Evolutionary conservation across 2,888 invertebrate species (phyloP).

Genomic region (Eilema depressum): DNA sequence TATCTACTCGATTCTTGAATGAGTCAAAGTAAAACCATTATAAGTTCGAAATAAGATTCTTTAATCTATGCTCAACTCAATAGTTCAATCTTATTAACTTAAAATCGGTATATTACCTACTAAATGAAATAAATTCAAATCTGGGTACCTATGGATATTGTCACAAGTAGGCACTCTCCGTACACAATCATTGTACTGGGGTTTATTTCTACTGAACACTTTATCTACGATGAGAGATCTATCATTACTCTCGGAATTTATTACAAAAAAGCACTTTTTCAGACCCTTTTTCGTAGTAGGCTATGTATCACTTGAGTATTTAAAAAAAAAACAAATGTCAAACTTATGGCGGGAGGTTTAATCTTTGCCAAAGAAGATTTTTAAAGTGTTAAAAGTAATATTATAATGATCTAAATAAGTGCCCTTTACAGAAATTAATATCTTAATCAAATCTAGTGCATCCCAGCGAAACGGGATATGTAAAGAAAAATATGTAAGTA

Average conservation of each 20-base stretch:
- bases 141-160: slow-evolving; percentile 71
- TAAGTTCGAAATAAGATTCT: slow-evolving; percentile 30
- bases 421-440: slow-evolving; percentile 68
- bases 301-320: slow-evolving; percentile 36
- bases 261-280: slow-evolving; percentile 76
- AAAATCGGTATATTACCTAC: slow-evolving; percentile 33
- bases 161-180: slow-evolving; percentile 83
- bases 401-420: slow-evolving; percentile 76
- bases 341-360: slow-evolving; percentile 16
- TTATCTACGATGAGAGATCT: slow-evolving; percentile 65
- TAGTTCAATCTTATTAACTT: slow-evolving; percentile 47
- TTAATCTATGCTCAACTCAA: slow-evolving; percentile 35
- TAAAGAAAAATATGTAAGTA: slow-evolving; percentile 49
- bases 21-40: neutral
- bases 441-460: slow-evolving; percentile 79
- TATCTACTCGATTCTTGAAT: neutral
- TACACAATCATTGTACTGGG: slow-evolving; percentile 74
- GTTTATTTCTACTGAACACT: slow-evolving; percentile 79
- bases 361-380: slow-evolving; percentile 7
- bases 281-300: slow-evolving; percentile 59
- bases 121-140: slow-evolving; percentile 60
- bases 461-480: slow-evolving; percentile 78
- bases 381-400: neutral
- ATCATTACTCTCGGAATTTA: slow-evolving; percentile 52
- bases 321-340: slow-evolving; percentile 20